phyloP scores from a whole-genome alignment of 2,888 invertebrate genomes.

The Tryphoninae sp. region DNA sequence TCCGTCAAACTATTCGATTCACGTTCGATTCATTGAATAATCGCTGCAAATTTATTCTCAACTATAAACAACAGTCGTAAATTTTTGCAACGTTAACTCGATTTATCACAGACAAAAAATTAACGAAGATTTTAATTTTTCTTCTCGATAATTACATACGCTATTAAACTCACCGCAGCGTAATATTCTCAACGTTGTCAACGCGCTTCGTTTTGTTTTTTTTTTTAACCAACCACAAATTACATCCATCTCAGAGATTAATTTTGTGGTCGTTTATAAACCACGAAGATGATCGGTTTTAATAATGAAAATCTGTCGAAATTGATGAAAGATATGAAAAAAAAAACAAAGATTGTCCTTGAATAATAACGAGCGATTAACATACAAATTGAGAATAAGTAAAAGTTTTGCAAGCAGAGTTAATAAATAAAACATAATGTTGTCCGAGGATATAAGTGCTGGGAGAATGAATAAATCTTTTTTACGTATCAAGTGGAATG shows the following conservation, averaged over 20 bases:
- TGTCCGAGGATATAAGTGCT: background rate
- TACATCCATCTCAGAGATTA: too few species aligned
- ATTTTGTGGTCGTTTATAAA: too few species aligned
- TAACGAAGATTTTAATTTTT: background rate
- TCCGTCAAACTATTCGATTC: constrained; percentile 4
- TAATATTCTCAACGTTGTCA: background rate
- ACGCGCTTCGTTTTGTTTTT: too few species aligned
- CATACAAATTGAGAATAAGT: background rate
- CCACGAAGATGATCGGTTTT: background rate
- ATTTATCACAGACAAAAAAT: background rate
- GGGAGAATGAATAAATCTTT: constrained; percentile 34
- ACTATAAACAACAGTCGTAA: constrained; percentile 16
- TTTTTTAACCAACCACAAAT: too few species aligned
- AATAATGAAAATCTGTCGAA: background rate
- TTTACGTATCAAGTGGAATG: constrained; percentile 19
- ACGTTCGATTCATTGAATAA: background rate
- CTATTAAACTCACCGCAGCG: background rate
- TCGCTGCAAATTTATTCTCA: background rate
- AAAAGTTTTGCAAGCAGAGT: constrained; percentile 28
- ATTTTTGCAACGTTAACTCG: constrained; percentile 1
- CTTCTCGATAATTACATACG: background rate
- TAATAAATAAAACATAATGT: constrained; percentile 13
- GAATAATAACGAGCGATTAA: constrained; percentile 3
- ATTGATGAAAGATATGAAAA: background rate
- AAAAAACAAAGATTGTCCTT: background rate